Base-by-base conservation (phyloP, 2,888 invertebrate species). In the Alloplasta piceator region DNA sequence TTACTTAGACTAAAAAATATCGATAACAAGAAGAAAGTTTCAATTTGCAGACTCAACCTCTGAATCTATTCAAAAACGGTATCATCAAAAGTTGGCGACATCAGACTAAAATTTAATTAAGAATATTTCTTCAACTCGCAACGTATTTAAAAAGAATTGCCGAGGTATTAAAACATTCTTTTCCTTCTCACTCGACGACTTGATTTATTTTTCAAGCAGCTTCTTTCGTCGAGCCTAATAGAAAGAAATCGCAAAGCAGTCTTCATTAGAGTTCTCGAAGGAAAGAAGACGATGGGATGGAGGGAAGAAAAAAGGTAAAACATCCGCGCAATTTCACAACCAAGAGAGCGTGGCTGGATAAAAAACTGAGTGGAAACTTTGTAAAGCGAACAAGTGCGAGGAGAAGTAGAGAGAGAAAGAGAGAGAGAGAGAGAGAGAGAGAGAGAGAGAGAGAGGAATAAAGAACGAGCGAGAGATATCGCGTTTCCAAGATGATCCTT, bases 241-340 rank as follows among this genome's bases (percentile, higher is more conserved):
- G 48, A 64, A 70, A 79, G 50, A 60, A 79, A 79, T 63, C 64
- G 46, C 43, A 58, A 60, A 70, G 64, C 26, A 58, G 50, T 74
- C 64, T 43, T 70, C 64, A 58, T 70, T 48, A 52, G 50, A 70
- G 36, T 50, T 58, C 41, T 70, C 58, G 26, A 61, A 60, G 68
- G 14, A 66, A 75, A 16, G 70, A 58, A 66, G 43, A 71, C 64
- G 58, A 48, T 38, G 48, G 7, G 41, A 3, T 26, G 26, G 3
- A 26, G 26, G 26, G 3, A 26, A 26, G 26, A 26, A 26, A 26
- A 26, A 26, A 26, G 36, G 3, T 55, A 70, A 74, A 55, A 72
- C 66, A 63, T 26, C 3, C 14, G 48, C 39, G 41, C 58, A 10
- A 46, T 61, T 16, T 52, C 48, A n/a, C 43, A 48, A 14, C 43